phyloP scores from a whole-genome alignment of 2,113 vertebrate genomes.

The Alouatta palliata region DNA sequence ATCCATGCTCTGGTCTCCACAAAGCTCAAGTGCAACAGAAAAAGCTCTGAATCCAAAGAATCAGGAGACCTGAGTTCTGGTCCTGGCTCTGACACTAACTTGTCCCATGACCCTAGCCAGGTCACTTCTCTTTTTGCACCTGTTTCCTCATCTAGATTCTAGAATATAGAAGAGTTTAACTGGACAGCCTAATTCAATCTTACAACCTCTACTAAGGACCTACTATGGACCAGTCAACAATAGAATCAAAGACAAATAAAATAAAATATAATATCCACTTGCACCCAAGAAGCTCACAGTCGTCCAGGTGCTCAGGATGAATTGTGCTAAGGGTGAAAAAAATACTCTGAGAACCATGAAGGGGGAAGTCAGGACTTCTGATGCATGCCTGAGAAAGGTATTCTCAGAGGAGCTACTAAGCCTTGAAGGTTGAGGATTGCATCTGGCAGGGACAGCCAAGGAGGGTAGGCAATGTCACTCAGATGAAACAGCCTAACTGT shows the following conservation, averaged over 20 bases:
- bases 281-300: not conserved
- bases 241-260: not conserved
- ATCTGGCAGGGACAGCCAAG: not conserved
- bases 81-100: not conserved
- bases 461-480: not conserved
- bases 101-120: not conserved
- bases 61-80: not conserved
- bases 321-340: not conserved
- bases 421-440: not conserved
- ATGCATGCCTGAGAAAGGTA: not conserved
- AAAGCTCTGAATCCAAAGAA: not conserved
- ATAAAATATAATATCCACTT: not conserved
- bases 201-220: not conserved
- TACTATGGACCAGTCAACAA: not conserved
- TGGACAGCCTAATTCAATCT: not conserved
- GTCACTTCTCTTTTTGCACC: not conserved
- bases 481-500: not conserved
- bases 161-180: not conserved
- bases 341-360: not conserved
- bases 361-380: not conserved
- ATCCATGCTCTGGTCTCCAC: not conserved
- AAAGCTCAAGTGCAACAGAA: not conserved
- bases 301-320: not conserved
- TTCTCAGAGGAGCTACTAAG: not conserved
- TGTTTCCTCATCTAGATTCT: conserved; percentile 10